These are phyloP conservation scores for Rotaria magnacalcarata DNA, from an alignment of 2,888 invertebrate species.

Conservation along the genomic window DNA sequence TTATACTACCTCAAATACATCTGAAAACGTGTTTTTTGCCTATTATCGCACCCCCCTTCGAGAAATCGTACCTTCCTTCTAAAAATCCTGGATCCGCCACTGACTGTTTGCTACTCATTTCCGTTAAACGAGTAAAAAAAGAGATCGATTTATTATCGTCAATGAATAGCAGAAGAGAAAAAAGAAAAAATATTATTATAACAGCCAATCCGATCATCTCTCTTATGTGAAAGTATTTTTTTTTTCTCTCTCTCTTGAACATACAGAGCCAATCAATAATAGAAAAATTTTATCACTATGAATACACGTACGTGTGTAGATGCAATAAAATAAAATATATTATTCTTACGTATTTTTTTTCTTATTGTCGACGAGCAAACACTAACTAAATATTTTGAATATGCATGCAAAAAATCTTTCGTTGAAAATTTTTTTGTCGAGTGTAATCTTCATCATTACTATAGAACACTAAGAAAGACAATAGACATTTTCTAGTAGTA, in stretches of 20 bases:
- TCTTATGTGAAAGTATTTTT: constrained; percentile 9
- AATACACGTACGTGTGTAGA: background rate
- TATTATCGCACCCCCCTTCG: no score
- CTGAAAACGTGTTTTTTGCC: no score
- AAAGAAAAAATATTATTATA: constrained; percentile 26
- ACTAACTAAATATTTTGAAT: constrained; percentile 18
- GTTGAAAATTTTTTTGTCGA: background rate
- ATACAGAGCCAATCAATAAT: background rate
- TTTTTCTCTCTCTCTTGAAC: background rate
- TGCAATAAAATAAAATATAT: background rate
- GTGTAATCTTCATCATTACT: background rate
- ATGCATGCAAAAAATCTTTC: background rate
- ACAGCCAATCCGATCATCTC: constrained; percentile 9
- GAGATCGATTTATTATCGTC: constrained; percentile 1
- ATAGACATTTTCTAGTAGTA: background rate
- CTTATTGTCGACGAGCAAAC: background rate
- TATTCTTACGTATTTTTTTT: background rate
- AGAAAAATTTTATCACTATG: background rate
- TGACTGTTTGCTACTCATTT: constrained; percentile 18
- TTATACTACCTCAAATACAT: no score
- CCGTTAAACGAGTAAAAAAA: background rate
- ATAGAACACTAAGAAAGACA: background rate
- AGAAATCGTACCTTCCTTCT: no score
- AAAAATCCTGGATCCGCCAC: no score
- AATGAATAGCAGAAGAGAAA: background rate